Conservation (phyloP, 64 coral and sea anemone species). For the Hydrozoanthus tunicans region DNA sequence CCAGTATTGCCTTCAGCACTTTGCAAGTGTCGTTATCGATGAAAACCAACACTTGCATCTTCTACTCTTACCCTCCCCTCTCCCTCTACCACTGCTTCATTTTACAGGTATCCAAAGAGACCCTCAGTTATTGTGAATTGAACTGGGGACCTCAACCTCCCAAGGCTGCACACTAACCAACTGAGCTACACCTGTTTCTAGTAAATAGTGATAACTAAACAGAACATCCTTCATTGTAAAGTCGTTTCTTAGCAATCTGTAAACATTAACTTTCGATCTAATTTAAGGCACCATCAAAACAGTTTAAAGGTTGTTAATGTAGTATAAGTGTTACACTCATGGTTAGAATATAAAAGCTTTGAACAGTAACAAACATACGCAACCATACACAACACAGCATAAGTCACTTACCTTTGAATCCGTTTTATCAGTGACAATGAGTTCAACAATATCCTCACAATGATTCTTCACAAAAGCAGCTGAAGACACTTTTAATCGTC, state of each 20-base stretch:
- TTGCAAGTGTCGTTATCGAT: no score
- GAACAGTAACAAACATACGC: not conserved
- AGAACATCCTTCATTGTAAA: not conserved
- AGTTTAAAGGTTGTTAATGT: not conserved
- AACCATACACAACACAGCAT: not conserved
- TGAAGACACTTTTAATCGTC: slow-evolving; percentile 12
- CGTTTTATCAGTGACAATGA: slow-evolving; percentile 28
- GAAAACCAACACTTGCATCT: no score
- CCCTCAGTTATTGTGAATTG: no score
- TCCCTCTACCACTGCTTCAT: no score
- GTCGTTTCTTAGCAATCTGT: not conserved
- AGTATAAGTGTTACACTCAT: not conserved
- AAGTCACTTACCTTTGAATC: slow-evolving; percentile 5
- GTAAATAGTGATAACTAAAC: not conserved
- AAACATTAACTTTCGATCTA: not conserved
- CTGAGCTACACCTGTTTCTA: no score
- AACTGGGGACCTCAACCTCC: no score
- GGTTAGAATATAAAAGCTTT: not conserved
- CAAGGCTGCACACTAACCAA: no score
- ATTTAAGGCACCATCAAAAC: not conserved
- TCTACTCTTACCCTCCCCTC: no score
- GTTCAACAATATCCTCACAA: slow-evolving; percentile 31
- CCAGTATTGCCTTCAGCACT: no score
- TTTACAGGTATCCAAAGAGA: no score
- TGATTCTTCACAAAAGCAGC: not conserved